phyloP scores from a whole-genome alignment of 2,888 invertebrate genomes.

The Cylloceria caligata region DNA sequence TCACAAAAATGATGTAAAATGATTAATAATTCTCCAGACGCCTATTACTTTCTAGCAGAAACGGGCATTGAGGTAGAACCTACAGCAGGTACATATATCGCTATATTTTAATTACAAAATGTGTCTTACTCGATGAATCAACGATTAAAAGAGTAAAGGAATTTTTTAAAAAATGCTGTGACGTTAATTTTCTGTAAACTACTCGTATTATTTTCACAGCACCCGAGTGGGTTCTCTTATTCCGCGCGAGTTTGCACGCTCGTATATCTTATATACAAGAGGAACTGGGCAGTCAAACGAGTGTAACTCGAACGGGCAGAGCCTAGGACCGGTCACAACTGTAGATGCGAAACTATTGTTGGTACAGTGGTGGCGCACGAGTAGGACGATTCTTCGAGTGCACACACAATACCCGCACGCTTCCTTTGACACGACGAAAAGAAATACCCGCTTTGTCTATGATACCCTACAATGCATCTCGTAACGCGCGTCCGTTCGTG shows the following conservation, averaged over 20 bases:
- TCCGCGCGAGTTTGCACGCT: conserved; percentile 40
- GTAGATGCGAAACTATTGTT: conserved; percentile 66
- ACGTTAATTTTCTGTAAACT: background rate
- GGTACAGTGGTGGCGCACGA: conserved; percentile 51
- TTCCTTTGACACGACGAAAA: conserved; percentile 80
- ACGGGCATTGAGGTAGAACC: no score
- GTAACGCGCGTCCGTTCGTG: conserved; percentile 62
- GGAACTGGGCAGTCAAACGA: conserved; percentile 79
- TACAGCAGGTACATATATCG: no score
- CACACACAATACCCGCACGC: conserved; percentile 76
- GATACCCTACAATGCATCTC: conserved; percentile 74
- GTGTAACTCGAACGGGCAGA: conserved; percentile 78
- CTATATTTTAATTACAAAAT: background rate
- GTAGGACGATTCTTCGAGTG: conserved; percentile 32
- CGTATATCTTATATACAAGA: conserved; percentile 44
- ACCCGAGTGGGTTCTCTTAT: conserved; percentile 23
- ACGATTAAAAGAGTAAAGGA: background rate
- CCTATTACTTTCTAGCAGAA: no score
- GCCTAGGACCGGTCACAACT: conserved; percentile 62
- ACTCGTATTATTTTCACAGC: background rate
- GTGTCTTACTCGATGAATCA: background rate
- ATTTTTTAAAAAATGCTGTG: background rate
- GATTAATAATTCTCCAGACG: no score
- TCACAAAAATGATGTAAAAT: no score
- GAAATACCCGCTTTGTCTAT: conserved; percentile 81